phyloP scores from a whole-genome alignment of 2,113 vertebrate species.

The Desmodus rotundus region DNA sequence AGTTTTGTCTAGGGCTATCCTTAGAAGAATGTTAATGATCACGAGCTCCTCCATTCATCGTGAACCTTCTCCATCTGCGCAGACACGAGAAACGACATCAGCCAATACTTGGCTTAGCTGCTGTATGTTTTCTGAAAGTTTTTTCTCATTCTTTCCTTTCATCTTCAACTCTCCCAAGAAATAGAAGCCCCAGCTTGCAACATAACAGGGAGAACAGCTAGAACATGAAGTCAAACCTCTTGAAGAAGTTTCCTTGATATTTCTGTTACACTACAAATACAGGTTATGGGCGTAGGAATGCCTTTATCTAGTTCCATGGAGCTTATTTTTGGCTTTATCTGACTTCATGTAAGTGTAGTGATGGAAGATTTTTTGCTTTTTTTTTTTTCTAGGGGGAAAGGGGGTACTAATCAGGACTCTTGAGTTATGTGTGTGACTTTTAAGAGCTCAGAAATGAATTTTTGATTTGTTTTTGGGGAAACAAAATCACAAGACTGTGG shows the following conservation, averaged over 20 bases:
- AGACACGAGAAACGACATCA: not conserved
- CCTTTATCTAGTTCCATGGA: too few species aligned
- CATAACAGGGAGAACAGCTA: not conserved
- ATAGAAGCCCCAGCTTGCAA: not conserved
- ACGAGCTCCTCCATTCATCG: not conserved
- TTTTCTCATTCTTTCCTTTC: not conserved
- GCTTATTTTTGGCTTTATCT: too few species aligned
- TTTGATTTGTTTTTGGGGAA: not conserved
- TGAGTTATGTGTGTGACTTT: not conserved
- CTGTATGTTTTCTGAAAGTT: not conserved
- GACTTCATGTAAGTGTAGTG: not conserved
- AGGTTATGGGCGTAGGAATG: too few species aligned
- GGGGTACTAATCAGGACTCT: not conserved
- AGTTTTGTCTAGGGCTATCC: too few species aligned
- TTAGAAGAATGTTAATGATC: too few species aligned
- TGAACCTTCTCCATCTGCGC: not conserved
- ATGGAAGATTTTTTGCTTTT: not conserved
- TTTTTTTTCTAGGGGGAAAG: not conserved
- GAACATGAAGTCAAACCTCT: not conserved
- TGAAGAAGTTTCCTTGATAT: not conserved
- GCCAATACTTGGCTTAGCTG: not conserved
- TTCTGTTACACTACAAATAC: not conserved
- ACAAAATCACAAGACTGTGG: too few species aligned
- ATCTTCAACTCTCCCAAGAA: not conserved
- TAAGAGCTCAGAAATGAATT: not conserved